A percentile compares a stretch with the other conserved stretches of the same genome.
Conservation (phyloP, 2,113 vertebrate genomes). For the Pelmatolapia mariae region DNA sequence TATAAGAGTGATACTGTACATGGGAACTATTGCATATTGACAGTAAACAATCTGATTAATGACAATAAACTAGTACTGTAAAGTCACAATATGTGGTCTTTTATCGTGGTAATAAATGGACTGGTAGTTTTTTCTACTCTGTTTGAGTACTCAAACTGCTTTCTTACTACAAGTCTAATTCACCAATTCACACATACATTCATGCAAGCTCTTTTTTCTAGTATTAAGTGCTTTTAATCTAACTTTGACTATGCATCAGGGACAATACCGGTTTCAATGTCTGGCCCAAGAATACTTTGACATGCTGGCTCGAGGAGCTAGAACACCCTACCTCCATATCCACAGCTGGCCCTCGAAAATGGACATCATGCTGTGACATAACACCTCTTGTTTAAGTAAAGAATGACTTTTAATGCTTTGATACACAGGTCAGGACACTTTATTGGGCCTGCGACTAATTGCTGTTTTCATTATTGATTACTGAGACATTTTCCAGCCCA, state of each 20-base stretch:
- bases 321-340: neutral
- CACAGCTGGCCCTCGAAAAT: neutral
- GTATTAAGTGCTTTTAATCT: neutral
- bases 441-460: neutral
- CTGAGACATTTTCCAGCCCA: neutral
- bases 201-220: neutral
- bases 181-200: neutral
- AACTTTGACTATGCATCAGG: neutral
- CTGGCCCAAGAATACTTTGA: neutral
- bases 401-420: neutral
- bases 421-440: neutral
- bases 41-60: neutral
- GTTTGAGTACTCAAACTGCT: neutral
- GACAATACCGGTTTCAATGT: neutral
- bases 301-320: neutral
- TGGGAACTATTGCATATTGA: neutral
- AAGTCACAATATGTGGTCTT: neutral
- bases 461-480: neutral
- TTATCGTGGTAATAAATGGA: neutral
- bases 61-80: neutral
- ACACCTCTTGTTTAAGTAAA: neutral
- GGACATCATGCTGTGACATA: neutral
- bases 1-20: neutral
- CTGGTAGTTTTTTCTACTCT: neutral
- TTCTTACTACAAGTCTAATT: neutral